phyloP scores from a whole-genome alignment of 2,888 invertebrate genomes.

The Norana najaformis region DNA sequence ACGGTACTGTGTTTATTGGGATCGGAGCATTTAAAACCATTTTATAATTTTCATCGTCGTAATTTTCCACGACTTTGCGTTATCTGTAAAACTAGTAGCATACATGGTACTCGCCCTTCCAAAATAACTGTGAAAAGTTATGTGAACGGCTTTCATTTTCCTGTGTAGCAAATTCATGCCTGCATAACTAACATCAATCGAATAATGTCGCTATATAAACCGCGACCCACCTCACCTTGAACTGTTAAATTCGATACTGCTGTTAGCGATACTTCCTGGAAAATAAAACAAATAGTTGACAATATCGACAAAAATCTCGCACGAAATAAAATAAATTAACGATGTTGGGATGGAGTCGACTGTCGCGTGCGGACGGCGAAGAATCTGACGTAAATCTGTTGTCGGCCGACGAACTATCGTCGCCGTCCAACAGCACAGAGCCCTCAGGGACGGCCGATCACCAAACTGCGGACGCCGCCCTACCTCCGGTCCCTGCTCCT shows the following conservation, averaged over 20 bases:
- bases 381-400: conserved; percentile 25
- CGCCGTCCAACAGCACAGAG: background rate
- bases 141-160: too few relatives aligned
- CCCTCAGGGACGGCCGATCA: background rate
- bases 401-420: conserved; percentile 10
- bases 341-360: conserved; percentile 23
- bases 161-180: background rate
- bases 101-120: too few relatives aligned
- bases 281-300: background rate
- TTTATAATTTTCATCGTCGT: too few relatives aligned
- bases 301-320: background rate
- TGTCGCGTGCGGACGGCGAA: conserved; percentile 23
- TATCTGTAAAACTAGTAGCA: too few relatives aligned
- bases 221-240: background rate
- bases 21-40: too few relatives aligned
- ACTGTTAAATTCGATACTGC: background rate
- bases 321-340: background rate
- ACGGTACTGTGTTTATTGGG: too few relatives aligned
- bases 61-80: too few relatives aligned
- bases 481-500: background rate
- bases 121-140: too few relatives aligned
- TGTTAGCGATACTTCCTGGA: conserved; percentile 3
- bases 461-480: background rate
- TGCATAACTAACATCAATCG: background rate
- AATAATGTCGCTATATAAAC: background rate